Base-by-base conservation (phyloP, 2,888 invertebrate genomes). In the Scaptomyza flava region DNA sequence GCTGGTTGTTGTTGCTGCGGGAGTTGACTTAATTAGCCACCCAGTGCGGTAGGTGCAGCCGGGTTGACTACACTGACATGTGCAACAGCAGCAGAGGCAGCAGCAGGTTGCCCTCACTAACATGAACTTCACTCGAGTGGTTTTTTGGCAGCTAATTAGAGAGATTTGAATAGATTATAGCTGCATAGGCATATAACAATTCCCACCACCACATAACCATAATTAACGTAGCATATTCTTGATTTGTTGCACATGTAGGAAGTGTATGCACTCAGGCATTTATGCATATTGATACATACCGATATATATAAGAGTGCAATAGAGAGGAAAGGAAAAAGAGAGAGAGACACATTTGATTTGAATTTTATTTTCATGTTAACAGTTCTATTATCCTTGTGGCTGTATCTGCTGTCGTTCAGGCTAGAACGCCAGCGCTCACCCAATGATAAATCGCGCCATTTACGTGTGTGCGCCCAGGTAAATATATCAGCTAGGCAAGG, bases 1-100 rank as follows among this genome's bases (percentile, higher is more conserved):
- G 61, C 48, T 59, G 47, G 61, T 51, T 68, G 61, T 42, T 79
- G 66, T 59, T 72, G 71, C 87, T 63, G 63, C 76, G 73, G 76
- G 80, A 85, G 85, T 87, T 84, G 87, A 85, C 87, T 84, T 84
- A 80, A 84, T 84, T 87, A 87, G 80, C 82, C 80, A 82, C 78
- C 75, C 83, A 77, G 74, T 57, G 70, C 63, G 73, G 57, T 61
- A 57, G 38, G 38, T 63, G 74, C 58, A 54, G 50, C 48, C n/a
- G 7, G 30, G 17, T 64, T 33, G 42, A 33, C 34, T 17, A 9
- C 8, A 46, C 53, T 67, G 62, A 43, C 66, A 63, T 71, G 62
- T 65, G 68, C 74, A 65, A 73, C 74, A 71, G 31, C 17, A 14
- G 14, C 17, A 34, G 33, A 11, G 8, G 33, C 48, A 41, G 17